phyloP scores from a whole-genome alignment of 2,888 invertebrate species.

The Pachydiplax longipennis region DNA sequence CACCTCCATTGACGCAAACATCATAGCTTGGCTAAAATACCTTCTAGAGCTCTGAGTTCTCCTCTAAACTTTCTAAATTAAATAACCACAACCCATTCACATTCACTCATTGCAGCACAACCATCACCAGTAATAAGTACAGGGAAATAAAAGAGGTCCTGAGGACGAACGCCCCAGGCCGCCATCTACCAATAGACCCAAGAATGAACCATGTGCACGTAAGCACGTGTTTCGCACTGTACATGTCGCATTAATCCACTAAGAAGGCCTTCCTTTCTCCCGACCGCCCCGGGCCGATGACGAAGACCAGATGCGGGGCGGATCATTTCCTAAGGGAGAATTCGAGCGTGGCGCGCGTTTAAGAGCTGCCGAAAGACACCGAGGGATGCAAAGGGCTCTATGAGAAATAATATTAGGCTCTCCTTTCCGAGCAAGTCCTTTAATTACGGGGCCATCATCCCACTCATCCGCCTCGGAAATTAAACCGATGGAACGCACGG shows the following conservation, averaged over 20 bases:
- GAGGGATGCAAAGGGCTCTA: neutral
- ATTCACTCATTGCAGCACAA: too few relatives aligned
- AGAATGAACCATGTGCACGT: neutral
- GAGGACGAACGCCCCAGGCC: neutral
- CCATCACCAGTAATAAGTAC: too few relatives aligned
- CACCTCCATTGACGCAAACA: too few relatives aligned
- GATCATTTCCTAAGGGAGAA: neutral
- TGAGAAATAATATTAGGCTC: neutral
- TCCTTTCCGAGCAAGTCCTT: neutral
- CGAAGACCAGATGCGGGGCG: neutral
- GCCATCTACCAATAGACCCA: neutral
- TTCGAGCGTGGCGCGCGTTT: neutral
- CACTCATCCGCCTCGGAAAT: conserved; percentile 8
- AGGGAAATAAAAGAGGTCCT: too few relatives aligned
- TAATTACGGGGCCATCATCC: conserved; percentile 35
- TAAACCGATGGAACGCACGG: neutral
- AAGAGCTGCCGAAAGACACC: neutral
- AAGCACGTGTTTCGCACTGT: neutral
- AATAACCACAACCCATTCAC: too few relatives aligned
- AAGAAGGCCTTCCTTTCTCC: neutral
- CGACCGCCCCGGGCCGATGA: neutral
- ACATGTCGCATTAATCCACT: neutral
- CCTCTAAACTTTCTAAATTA: too few relatives aligned
- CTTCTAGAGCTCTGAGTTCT: too few relatives aligned
- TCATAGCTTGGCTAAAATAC: too few relatives aligned